Percentiles rank a stretch among this genome's conserved stretches.
Conservation (phyloP, 1,140 invertebrate genomes). For the Vanessa tameamea region DNA sequence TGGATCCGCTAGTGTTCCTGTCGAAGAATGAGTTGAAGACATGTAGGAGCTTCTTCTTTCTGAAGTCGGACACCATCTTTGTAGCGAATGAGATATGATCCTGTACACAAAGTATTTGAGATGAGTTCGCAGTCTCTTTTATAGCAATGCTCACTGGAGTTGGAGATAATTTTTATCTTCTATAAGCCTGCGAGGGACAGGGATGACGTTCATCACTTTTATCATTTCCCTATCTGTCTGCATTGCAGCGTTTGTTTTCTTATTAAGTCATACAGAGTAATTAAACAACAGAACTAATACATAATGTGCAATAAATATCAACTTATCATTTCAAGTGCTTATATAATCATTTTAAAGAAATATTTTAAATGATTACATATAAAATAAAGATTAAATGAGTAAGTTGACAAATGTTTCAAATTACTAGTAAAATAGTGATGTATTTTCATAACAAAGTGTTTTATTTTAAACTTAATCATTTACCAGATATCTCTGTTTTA, state of each 20-base stretch:
- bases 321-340: too few species aligned
- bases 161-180: conserved; percentile 36
- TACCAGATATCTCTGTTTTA: neutral
- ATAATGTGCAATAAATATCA: too few species aligned
- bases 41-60: conserved; percentile 91
- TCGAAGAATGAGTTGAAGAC: conserved; percentile 93
- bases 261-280: conserved; percentile 29
- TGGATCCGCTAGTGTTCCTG: conserved; percentile 88
- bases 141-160: conserved; percentile 31
- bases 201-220: conserved; percentile 42
- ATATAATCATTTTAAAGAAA: neutral
- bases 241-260: conserved; percentile 43
- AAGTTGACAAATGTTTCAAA: too few species aligned
- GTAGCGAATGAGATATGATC: conserved; percentile 18
- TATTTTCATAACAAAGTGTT: too few species aligned
- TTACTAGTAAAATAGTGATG: too few species aligned
- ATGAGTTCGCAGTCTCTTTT: conserved; percentile 29
- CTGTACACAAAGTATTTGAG: conserved; percentile 3
- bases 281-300: neutral
- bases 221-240: conserved; percentile 45
- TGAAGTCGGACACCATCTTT: conserved; percentile 91
- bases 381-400: too few species aligned
- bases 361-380: too few species aligned
- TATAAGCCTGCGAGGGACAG: conserved; percentile 16
- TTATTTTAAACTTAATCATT: too few species aligned